phyloP scores from a whole-genome alignment of 2,113 vertebrate genomes.

The Corapipo altera region DNA sequence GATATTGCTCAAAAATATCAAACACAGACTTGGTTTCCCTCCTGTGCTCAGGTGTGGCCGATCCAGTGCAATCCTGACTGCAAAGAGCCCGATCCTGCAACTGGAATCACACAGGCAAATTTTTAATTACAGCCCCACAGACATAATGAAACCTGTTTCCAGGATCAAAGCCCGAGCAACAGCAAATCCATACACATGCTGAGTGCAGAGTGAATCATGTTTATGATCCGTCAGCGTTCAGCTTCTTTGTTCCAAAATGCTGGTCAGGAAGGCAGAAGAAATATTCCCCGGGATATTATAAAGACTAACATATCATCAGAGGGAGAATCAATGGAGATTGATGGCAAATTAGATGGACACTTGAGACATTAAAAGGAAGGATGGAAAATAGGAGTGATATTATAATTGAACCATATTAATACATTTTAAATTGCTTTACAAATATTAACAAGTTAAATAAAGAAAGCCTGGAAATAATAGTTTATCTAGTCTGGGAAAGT shows the following conservation, averaged over 20 bases:
- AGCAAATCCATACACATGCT: not conserved
- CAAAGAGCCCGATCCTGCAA: not conserved
- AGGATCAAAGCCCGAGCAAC: not conserved
- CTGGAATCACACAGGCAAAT: not conserved
- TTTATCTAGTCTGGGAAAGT: slow-evolving; percentile 25
- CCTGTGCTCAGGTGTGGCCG: accelerated
- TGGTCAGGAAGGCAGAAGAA: slow-evolving; percentile 44
- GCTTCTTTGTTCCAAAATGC: slow-evolving; percentile 48
- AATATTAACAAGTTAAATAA: slow-evolving; percentile 53
- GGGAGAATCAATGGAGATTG: slow-evolving; percentile 59
- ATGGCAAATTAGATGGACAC: slow-evolving; percentile 57
- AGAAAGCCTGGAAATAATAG: slow-evolving; percentile 10
- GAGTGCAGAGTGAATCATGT: slow-evolving; percentile 14
- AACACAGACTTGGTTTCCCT: not conserved
- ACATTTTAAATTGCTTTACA: slow-evolving; percentile 57
- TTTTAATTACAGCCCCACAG: not conserved
- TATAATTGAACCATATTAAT: slow-evolving; percentile 56
- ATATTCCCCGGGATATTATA: slow-evolving; percentile 34
- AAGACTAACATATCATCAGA: slow-evolving; percentile 48
- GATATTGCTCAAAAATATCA: not conserved
- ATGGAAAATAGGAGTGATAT: slow-evolving; percentile 38
- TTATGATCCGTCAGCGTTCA: not conserved
- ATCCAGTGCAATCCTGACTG: not conserved
- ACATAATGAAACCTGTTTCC: not conserved
- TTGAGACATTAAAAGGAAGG: slow-evolving; percentile 56